phyloP scores from a whole-genome alignment of 2,797 vertebrate species.

The Sebastes hubbsi region DNA sequence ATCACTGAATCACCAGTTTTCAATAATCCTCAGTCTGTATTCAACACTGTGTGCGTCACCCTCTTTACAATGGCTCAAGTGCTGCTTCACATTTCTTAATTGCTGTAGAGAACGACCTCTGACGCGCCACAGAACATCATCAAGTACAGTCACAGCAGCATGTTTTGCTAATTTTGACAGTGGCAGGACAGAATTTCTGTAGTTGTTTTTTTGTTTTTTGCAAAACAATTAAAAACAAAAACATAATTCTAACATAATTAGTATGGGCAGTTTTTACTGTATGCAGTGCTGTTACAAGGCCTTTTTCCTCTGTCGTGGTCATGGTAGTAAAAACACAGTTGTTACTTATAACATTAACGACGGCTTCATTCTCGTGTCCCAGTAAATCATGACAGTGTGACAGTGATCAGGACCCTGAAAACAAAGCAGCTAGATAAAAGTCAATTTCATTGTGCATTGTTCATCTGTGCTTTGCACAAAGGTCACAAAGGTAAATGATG shows the following conservation, averaged over 20 bases:
- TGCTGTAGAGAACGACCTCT: neutral
- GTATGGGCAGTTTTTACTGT: neutral
- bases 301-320: neutral
- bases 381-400: neutral
- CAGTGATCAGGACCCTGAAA: neutral
- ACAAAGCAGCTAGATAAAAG: neutral
- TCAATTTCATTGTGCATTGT: neutral
- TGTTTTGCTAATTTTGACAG: neutral
- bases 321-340: neutral
- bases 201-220: neutral
- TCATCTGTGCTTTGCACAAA: neutral
- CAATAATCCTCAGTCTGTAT: neutral
- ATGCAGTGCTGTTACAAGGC: neutral
- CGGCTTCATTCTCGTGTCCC: neutral
- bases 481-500: neutral
- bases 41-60: constrained; percentile 1
- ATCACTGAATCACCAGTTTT: neutral
- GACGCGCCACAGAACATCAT: neutral
- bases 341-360: neutral
- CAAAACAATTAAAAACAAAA: neutral
- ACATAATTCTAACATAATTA: neutral
- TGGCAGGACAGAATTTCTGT: neutral
- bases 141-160: neutral
- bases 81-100: constrained; percentile 4
- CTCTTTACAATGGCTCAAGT: constrained; percentile 1